Evolutionary conservation across 2,797 vertebrate species (phyloP).

Genomic region (Sebastes ruberrimus): DNA sequence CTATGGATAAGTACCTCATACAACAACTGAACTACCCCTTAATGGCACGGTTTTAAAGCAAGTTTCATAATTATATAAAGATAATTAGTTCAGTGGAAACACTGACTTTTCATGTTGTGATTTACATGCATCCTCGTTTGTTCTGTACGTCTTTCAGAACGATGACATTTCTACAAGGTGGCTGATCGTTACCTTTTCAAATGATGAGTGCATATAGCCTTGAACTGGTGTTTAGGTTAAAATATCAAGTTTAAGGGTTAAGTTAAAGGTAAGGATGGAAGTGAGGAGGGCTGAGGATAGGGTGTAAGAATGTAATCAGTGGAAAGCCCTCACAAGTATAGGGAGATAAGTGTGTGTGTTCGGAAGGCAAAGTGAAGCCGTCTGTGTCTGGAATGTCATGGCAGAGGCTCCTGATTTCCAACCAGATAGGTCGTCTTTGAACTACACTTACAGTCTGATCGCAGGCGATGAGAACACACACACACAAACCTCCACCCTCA

Average conservation of each 20-base stretch:
- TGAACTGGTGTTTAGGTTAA: not conserved
- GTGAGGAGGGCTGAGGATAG: not conserved
- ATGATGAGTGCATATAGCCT: not conserved
- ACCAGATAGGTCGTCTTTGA: constrained; percentile 57
- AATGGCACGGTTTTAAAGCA: not conserved
- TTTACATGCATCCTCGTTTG: not conserved
- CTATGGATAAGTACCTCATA: too few relatives aligned
- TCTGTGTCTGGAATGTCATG: constrained; percentile 58
- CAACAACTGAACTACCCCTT: too few relatives aligned
- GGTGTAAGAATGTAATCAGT: constrained; percentile 6
- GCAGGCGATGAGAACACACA: constrained; percentile 4
- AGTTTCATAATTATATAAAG: not conserved
- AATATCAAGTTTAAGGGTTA: not conserved
- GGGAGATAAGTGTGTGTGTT: constrained; percentile 14
- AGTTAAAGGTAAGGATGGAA: constrained; percentile 7
- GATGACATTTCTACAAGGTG: not conserved
- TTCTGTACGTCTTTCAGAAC: not conserved
- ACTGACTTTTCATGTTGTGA: not conserved
- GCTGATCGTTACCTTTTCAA: not conserved
- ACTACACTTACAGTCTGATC: constrained; percentile 26
- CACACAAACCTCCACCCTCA: not conserved
- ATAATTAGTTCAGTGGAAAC: not conserved
- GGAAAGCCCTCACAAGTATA: constrained; percentile 6
- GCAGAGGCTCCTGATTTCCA: constrained; percentile 56
- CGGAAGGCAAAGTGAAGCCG: constrained; percentile 40